Base-by-base conservation (phyloP, 2,113 vertebrate genomes). In the Leucosticte australis region DNA sequence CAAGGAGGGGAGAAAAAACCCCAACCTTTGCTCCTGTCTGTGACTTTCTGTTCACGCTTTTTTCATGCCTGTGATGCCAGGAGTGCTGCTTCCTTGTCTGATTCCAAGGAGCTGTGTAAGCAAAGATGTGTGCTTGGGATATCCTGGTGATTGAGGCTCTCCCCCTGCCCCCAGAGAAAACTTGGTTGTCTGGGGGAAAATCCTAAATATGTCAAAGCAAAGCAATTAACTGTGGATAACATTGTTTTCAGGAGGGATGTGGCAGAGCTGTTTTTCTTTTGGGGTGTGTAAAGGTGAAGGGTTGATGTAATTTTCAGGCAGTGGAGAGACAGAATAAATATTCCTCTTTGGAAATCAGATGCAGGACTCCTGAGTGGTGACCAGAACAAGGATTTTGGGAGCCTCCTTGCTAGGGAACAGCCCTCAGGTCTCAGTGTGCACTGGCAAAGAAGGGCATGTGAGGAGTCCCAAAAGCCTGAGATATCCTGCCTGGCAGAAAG, bases 351-450 rank as follows among this genome's bases (percentile, higher is more conserved):
- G 75, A 83, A 93, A 57, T 12, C 65, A n/a, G 37, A 9, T 1
- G 4, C 11, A 53, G 20, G 26, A 35, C 19, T 88, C 26, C 4
- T 69, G 50, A 47, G 39, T 33, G 53, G 37, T 7, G 9, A 39
- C 15, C 27, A 55, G 33, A 83, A 30, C 21, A 52, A 78, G 60
- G 35, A 30, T 11, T 9, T 28, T 71, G 41, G 49, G 55, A 73
- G 15, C 20, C 18, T 86, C 46, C 28, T 62, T 3, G 1, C 7
- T 71, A 17, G 37, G 56, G n/a, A 65, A 4, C 8, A 75, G 10
- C 9, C 15, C 21, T 12, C 0, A 0, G 6, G 18, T 42, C 15
- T 89, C 10, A 1, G 0, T 59, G 35, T 85, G 71, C 15, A 1
- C 22, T 69, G 64, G 17, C 18, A 27, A 57, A 59, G 65, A 18